A percentile compares a stretch with the other conserved stretches of the same genome.
Conservation (phyloP, 2,888 invertebrate species). For the Camptogramma bilineatum region DNA sequence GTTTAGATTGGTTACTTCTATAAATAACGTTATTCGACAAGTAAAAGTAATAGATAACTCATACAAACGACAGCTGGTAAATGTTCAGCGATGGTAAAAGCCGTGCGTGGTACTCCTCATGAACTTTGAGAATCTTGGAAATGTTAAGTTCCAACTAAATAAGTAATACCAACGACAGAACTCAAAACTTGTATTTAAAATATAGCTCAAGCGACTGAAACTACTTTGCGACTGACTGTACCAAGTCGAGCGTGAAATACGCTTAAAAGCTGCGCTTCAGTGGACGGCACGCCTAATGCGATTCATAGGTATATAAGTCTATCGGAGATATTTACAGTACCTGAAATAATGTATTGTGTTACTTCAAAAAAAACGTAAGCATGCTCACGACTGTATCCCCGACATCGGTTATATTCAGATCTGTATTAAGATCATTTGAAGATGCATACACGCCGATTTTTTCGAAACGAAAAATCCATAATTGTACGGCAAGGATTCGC, state of each 20-base stretch:
- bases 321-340: background rate
- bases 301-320: slow-evolving; percentile 16
- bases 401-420: background rate
- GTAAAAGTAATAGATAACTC: too few relatives aligned
- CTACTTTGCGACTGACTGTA: slow-evolving; percentile 35
- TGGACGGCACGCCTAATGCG: slow-evolving; percentile 33
- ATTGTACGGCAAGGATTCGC: too few relatives aligned
- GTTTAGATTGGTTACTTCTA: too few relatives aligned
- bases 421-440: background rate
- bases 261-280: slow-evolving; percentile 36
- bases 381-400: background rate
- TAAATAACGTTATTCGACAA: too few relatives aligned
- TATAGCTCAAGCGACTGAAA: slow-evolving; percentile 26
- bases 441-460: too few relatives aligned
- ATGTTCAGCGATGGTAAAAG: too few relatives aligned
- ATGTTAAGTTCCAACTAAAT: slow-evolving; percentile 6
- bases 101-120: too few relatives aligned
- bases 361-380: too few relatives aligned
- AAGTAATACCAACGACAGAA: slow-evolving; percentile 8
- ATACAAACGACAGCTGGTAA: too few relatives aligned
- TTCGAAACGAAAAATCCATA: too few relatives aligned
- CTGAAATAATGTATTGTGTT: background rate
- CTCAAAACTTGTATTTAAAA: slow-evolving; percentile 27
- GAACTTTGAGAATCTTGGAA: too few relatives aligned
- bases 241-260: slow-evolving; percentile 38